Conservation (phyloP, 2,113 vertebrate genomes). For the Syngnathus scovelli region DNA sequence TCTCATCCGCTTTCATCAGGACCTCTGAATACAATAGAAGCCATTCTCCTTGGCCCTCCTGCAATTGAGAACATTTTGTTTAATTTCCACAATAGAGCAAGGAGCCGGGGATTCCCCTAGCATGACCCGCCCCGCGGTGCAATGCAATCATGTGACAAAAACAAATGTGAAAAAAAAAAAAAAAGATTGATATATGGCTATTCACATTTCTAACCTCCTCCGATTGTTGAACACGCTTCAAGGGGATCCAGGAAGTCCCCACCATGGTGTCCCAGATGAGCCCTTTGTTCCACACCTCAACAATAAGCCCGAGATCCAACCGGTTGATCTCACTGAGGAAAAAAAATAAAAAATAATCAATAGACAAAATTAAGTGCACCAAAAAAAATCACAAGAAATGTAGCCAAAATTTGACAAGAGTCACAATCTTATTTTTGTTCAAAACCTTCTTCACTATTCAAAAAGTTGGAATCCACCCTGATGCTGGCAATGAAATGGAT, state of each 20-base stretch:
- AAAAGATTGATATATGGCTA: background rate
- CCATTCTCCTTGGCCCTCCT: slow-evolving; percentile 96
- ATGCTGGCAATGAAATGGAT: slow-evolving; percentile 42
- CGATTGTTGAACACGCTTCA: slow-evolving; percentile 83
- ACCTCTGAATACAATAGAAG: slow-evolving; percentile 85
- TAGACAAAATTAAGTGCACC: background rate
- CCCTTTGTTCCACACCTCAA: slow-evolving; percentile 99
- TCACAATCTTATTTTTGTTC: slow-evolving; percentile 25
- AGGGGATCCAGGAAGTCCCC: slow-evolving; percentile 89
- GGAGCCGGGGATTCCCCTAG: too few species aligned
- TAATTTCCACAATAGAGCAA: too few species aligned
- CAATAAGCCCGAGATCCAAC: slow-evolving; percentile 91
- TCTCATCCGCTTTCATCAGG: slow-evolving; percentile 92
- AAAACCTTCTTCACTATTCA: slow-evolving; percentile 21
- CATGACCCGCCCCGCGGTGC: too few species aligned
- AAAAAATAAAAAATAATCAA: slow-evolving; percentile 8
- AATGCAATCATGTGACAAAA: too few species aligned
- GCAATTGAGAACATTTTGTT: slow-evolving; percentile 6
- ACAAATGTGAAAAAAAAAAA: too few species aligned
- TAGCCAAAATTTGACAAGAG: background rate
- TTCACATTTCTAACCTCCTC: slow-evolving; percentile 77
- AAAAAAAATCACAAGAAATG: background rate
- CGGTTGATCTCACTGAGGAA: slow-evolving; percentile 87
- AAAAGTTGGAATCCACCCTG: slow-evolving; percentile 39
- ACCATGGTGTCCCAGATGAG: slow-evolving; percentile 98